phyloP scores from a whole-genome alignment of 1,140 invertebrate genomes.

The Drosophila teissieri region DNA sequence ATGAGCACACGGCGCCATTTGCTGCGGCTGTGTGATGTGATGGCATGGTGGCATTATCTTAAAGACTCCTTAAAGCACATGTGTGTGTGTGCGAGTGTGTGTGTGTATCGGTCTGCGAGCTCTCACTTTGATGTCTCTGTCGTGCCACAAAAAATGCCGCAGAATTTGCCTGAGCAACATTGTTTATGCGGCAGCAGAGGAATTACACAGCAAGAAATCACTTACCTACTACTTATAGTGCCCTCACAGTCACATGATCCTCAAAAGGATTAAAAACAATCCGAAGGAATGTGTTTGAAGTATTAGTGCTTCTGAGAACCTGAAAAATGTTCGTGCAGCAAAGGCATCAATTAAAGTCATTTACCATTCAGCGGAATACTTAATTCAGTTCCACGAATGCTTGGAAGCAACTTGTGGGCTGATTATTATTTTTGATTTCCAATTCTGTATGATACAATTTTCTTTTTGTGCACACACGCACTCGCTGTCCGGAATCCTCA shows the following conservation, averaged over 20 bases:
- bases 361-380: neutral
- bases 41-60: conserved; percentile 40
- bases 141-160: conserved; percentile 66
- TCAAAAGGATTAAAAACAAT: neutral
- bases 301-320: neutral
- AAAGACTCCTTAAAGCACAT: conserved; percentile 66
- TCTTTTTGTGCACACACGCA: conserved; percentile 14
- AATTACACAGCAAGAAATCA: conserved; percentile 6
- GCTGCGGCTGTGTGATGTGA: conserved; percentile 15
- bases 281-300: neutral
- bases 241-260: too few relatives aligned
- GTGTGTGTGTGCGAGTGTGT: conserved; percentile 11
- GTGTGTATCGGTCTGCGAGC: conserved; percentile 10
- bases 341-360: neutral
- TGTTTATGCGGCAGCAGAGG: conserved; percentile 51
- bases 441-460: neutral
- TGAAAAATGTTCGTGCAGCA: neutral
- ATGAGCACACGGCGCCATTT: conserved; percentile 55
- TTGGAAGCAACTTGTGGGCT: neutral
- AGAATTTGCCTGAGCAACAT: conserved; percentile 78
- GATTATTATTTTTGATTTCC: neutral
- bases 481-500: conserved; percentile 53
- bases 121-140: conserved; percentile 68
- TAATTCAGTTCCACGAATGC: neutral
- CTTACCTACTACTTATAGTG: neutral